phyloP scores from a whole-genome alignment of 1,140 invertebrate species.

The Dendroctonus ponderosae region DNA sequence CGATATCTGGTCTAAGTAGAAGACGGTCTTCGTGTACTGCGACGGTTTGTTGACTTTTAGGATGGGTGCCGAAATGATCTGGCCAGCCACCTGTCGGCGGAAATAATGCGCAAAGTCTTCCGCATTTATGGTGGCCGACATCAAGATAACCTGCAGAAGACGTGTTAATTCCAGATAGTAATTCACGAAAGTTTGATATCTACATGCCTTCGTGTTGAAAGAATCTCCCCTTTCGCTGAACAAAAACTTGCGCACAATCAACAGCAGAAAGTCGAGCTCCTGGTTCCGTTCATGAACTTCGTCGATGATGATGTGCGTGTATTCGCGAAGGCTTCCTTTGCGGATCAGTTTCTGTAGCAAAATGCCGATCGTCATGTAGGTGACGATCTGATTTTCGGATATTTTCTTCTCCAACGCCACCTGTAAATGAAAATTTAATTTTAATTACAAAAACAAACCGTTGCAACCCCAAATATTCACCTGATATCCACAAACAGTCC shows the following conservation, averaged over 20 bases:
- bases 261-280: conserved; percentile 88
- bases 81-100: conserved; percentile 30
- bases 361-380: conserved; percentile 85
- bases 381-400: conserved; percentile 72
- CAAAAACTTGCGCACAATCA: conserved; percentile 81
- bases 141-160: conserved; percentile 65
- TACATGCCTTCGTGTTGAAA: conserved; percentile 61
- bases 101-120: conserved; percentile 76
- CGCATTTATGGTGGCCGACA: conserved; percentile 84
- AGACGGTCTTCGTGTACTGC: conserved; percentile 59
- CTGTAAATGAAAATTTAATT: conserved; percentile 40
- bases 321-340: conserved; percentile 62
- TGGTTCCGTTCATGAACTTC: conserved; percentile 94
- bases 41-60: conserved; percentile 57
- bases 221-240: conserved; percentile 59
- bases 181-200: neutral
- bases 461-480: conserved; percentile 39
- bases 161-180: neutral
- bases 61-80: conserved; percentile 51
- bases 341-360: conserved; percentile 73
- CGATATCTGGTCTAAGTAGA: conserved; percentile 68
- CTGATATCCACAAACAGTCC: conserved; percentile 84
- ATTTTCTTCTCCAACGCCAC: conserved; percentile 57
- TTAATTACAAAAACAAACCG: too few species aligned
- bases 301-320: conserved; percentile 91